A percentile compares a stretch with the other conserved stretches of the same genome.
phyloP scores from a whole-genome alignment of 2,888 invertebrate genomes.

The Tetramorium bicarinatum region DNA sequence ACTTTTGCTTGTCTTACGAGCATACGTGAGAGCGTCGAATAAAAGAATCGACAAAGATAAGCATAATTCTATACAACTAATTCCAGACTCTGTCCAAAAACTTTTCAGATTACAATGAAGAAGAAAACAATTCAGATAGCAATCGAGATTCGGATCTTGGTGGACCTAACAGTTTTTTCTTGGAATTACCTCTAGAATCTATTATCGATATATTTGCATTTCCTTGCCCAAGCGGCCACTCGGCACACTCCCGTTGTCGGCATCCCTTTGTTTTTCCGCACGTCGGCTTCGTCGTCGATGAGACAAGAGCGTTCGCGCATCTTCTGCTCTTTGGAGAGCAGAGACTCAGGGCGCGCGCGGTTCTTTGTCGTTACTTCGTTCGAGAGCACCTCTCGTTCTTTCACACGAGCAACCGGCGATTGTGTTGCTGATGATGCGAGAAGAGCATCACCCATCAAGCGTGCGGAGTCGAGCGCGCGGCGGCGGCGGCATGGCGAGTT shows the following conservation, averaged over 20 bases:
- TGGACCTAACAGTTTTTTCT: neutral
- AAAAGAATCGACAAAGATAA: neutral
- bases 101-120: neutral
- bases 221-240: slow-evolving; percentile 8
- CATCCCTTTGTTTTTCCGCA: slow-evolving; percentile 19
- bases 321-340: slow-evolving; percentile 9
- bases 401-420: slow-evolving; percentile 54
- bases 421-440: slow-evolving; percentile 71
- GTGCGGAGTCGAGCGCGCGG: slow-evolving; percentile 46
- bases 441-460: slow-evolving; percentile 69
- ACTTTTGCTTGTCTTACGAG: neutral
- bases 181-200: slow-evolving; percentile 17
- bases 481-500: slow-evolving; percentile 23
- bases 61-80: neutral
- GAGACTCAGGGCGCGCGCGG: slow-evolving; percentile 20
- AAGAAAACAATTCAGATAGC: no score
- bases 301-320: slow-evolving; percentile 21
- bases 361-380: slow-evolving; percentile 56
- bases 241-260: slow-evolving; percentile 12
- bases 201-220: slow-evolving; percentile 15
- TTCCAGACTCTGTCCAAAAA: neutral
- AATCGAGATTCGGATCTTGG: slow-evolving; percentile 10
- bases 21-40: neutral
- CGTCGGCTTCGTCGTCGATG: slow-evolving; percentile 17
- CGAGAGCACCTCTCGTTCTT: slow-evolving; percentile 56